Evolutionary conservation across 2,113 vertebrate genomes (phyloP), one percentile per base, ranked within the genome.

Genomic region (Microcebus murinus): DNA sequence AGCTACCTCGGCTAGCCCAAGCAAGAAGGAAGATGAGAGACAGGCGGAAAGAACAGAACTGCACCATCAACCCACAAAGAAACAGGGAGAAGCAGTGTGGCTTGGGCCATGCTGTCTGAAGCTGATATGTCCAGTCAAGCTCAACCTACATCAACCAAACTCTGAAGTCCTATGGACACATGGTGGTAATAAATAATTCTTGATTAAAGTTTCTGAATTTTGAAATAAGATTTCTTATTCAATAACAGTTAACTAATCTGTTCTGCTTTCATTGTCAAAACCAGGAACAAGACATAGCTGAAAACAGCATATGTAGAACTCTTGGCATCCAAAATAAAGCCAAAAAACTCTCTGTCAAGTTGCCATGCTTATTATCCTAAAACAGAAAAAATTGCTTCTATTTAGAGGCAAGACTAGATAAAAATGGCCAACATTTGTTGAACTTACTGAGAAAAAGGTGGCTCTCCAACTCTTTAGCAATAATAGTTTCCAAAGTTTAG

Each of bases 241-340:
- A 39, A 4, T 23, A 82, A 65, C 15, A 59, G 21, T 50, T 87
- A 93, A 34, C 73, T 89, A 36, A 59, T 81, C 48, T 36, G 3
- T n/a, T 68, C 8, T 27, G 8, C 2, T 57, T 84, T 87, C 20
- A 82, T 23, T 74, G 71, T 93, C 82, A 96, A 96, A 94, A 63
- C 0, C 12, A 71, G 48, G 59, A 74, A 25, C 8, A 91, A 94
- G 20, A n/a, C 8, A 31, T 42, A 85, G 50, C n/a, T 82, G 18
- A 87, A 86, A 88, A 70, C 10, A 91, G 9, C 8, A 15, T 34
- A 23, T 34, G 1, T 59, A 70, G 0, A 25, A 87, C 10, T 71
- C 12, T 20, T 87, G 21, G 10, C 65, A 21, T 31, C 7, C 20
- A 95, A 94, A 92, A 90, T 4, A 84, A 96, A 20, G 25, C 17